phyloP scores from a whole-genome alignment of 2,888 invertebrate species.

The Hypsopygia costalis region DNA sequence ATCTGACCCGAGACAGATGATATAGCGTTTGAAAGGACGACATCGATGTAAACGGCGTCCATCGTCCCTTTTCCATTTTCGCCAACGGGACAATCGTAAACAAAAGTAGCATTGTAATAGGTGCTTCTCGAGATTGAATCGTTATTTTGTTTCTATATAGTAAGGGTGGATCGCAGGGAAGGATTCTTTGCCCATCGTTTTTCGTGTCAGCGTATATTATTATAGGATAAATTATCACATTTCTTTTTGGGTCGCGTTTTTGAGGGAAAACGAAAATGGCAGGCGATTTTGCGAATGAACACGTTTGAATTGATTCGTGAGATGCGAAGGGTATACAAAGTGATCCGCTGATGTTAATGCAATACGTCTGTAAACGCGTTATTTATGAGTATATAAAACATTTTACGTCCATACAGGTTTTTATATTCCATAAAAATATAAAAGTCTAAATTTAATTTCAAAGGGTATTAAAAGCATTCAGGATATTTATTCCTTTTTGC shows the following conservation, averaged over 20 bases:
- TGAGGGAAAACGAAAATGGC: slow-evolving; percentile 5
- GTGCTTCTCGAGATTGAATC: slow-evolving; percentile 33
- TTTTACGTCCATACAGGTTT: too few relatives aligned
- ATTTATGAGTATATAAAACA: too few relatives aligned
- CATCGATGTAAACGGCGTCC: slow-evolving; percentile 35
- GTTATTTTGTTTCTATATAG: slow-evolving; percentile 20
- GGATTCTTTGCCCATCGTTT: slow-evolving; percentile 7
- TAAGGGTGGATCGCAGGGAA: slow-evolving; percentile 1
- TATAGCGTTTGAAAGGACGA: slow-evolving; percentile 15
- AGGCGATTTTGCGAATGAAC: slow-evolving; percentile 6
- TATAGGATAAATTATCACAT: slow-evolving; percentile 11
- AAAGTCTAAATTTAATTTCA: too few relatives aligned
- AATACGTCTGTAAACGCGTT: too few relatives aligned
- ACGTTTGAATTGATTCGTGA: slow-evolving; percentile 5
- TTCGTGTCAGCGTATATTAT: slow-evolving; percentile 10
- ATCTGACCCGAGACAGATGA: slow-evolving; percentile 25
- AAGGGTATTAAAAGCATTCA: too few relatives aligned
- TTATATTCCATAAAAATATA: too few relatives aligned
- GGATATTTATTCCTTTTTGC: too few relatives aligned
- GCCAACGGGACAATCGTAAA: slow-evolving; percentile 34
- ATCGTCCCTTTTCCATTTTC: slow-evolving; percentile 41
- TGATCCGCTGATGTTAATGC: not conserved
- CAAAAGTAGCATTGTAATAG: slow-evolving; percentile 41
- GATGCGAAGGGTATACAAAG: not conserved
- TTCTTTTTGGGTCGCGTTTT: slow-evolving; percentile 5